Conservation (phyloP, 2,888 invertebrate species). For the Cephus runcator region DNA sequence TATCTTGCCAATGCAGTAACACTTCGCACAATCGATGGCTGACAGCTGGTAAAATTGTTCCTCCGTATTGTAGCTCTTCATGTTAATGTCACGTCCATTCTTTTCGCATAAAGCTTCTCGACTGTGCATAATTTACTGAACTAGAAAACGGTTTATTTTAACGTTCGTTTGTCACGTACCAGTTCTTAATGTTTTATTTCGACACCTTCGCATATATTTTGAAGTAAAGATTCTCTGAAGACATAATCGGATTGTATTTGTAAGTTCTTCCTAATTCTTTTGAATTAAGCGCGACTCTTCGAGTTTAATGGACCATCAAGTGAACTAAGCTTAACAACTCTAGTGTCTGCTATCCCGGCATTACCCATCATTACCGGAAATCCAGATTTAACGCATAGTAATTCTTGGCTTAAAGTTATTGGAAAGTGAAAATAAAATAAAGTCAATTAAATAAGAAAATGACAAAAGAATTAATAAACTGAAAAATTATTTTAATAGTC, state of each 20-base stretch:
- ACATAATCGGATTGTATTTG: not conserved
- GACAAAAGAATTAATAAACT: not conserved
- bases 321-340: not conserved
- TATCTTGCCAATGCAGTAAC: slow-evolving; percentile 33
- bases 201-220: not conserved
- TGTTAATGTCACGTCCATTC: slow-evolving; percentile 32
- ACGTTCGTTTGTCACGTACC: not conserved
- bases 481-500: not conserved
- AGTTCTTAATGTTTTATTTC: not conserved
- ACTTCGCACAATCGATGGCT: slow-evolving; percentile 53
- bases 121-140: not conserved
- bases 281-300: not conserved
- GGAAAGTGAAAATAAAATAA: not conserved
- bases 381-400: not conserved
- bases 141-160: not conserved
- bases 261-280: not conserved
- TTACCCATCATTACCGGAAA: not conserved
- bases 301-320: not conserved
- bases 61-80: slow-evolving; percentile 29
- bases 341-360: not conserved
- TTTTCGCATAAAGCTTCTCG: not conserved
- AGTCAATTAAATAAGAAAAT: not conserved
- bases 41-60: slow-evolving; percentile 52
- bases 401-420: not conserved
- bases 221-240: not conserved